These are phyloP conservation scores for Drosophila conformis DNA, from an alignment of 2,888 invertebrate species.

Conservation along the genomic window DNA sequence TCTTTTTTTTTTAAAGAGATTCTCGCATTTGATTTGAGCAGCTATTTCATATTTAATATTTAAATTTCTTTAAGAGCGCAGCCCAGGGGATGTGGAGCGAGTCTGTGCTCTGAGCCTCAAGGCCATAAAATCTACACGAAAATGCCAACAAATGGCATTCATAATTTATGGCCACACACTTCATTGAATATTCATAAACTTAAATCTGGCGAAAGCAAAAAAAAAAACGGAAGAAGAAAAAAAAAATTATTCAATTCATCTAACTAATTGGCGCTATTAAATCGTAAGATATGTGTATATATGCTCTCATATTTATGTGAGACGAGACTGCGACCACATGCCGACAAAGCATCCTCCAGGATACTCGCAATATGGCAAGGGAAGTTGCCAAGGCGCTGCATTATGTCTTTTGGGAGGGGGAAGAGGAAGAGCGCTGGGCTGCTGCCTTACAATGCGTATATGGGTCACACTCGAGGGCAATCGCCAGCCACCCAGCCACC, in stretches of 20 bases:
- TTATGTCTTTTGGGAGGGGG: slow-evolving; percentile 22
- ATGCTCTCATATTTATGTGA: slow-evolving; percentile 1
- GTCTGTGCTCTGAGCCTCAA: slow-evolving; percentile 6
- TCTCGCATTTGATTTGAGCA: background rate
- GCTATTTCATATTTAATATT: slow-evolving; percentile 5
- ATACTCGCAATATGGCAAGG: slow-evolving; percentile 12
- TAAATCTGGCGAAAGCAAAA: slow-evolving; percentile 51
- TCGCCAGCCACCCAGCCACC: background rate
- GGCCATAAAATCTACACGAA: slow-evolving; percentile 62
- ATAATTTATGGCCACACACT: slow-evolving; percentile 75
- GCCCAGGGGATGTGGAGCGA: background rate
- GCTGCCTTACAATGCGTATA: slow-evolving; percentile 40
- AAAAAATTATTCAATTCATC: slow-evolving; percentile 67
- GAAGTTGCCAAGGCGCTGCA: slow-evolving; percentile 73
- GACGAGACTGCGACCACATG: slow-evolving; percentile 50
- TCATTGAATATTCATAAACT: slow-evolving; percentile 80
- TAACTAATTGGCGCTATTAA: slow-evolving; percentile 75
- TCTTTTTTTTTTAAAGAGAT: background rate
- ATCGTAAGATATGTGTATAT: slow-evolving; percentile 44
- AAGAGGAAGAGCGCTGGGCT: background rate
- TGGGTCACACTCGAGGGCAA: slow-evolving; percentile 53
- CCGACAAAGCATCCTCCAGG: slow-evolving; percentile 25
- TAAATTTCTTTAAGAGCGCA: slow-evolving; percentile 3
- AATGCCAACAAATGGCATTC: slow-evolving; percentile 74
- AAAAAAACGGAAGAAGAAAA: background rate